phyloP scores from a whole-genome alignment of 2,113 vertebrate species.

The Orcinus orca region DNA sequence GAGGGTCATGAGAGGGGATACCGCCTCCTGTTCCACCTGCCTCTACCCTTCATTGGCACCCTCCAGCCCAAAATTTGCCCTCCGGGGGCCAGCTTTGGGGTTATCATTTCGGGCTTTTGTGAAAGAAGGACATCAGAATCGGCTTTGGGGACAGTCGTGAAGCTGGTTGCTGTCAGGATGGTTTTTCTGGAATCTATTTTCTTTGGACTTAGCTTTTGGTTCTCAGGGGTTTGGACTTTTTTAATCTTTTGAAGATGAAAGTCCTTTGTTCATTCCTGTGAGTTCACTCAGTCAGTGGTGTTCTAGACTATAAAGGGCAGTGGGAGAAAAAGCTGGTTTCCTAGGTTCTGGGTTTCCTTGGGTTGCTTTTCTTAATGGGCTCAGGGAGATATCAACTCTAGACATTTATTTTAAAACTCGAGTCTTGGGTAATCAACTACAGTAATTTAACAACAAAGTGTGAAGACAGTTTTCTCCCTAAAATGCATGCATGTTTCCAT shows the following conservation, averaged over 20 bases:
- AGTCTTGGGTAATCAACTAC: not conserved
- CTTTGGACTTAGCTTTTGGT: conserved; percentile 76
- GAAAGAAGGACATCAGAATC: not conserved
- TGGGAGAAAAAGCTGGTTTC: conserved; percentile 66
- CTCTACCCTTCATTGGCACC: not conserved
- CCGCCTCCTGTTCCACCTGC: not conserved
- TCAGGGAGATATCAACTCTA: not conserved
- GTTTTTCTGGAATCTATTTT: conserved; percentile 75
- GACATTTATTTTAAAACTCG: not conserved
- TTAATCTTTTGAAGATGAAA: conserved; percentile 79
- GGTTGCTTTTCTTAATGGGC: not conserved
- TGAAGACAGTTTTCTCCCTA: conserved; percentile 58
- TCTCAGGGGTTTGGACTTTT: conserved; percentile 76
- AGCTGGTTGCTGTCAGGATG: conserved; percentile 7
- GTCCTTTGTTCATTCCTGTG: conserved; percentile 71
- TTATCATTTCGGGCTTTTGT: not conserved
- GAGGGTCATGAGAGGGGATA: not conserved
- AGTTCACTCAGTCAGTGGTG: conserved; percentile 57
- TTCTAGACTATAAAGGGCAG: not conserved
- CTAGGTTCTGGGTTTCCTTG: conserved; percentile 59
- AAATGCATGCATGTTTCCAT: conserved; percentile 40
- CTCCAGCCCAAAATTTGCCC: not conserved
- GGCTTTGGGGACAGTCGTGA: not conserved
- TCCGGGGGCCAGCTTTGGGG: conserved; percentile 36
- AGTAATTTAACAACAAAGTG: not conserved